phyloP scores from a whole-genome alignment of 2,113 vertebrate species.

The Alethe castanea region DNA sequence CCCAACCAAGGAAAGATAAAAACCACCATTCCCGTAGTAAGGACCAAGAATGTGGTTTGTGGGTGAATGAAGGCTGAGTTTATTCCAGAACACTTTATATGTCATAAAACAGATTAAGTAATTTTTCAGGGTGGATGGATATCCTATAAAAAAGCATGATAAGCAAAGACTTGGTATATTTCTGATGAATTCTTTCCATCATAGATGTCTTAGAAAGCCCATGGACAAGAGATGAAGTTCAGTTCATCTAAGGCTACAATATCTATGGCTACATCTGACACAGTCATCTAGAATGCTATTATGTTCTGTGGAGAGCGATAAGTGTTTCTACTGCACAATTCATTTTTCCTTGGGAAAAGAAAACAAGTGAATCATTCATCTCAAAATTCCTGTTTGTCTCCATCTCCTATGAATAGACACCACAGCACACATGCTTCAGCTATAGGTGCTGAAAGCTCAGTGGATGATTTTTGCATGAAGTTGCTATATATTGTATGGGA shows the following conservation, averaged over 20 bases:
- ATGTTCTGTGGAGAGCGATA: background rate
- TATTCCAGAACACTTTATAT: background rate
- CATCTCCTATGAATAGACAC: background rate
- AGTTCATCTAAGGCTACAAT: background rate
- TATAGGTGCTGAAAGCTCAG: background rate
- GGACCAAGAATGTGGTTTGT: background rate
- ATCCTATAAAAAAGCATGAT: background rate
- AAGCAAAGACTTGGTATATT: background rate
- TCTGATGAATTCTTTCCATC: background rate
- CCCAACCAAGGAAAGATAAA: accelerated
- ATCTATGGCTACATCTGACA: background rate
- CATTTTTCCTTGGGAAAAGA: background rate
- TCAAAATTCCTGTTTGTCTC: background rate
- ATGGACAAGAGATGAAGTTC: background rate
- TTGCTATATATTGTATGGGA: background rate
- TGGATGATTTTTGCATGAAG: background rate
- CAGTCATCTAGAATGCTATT: background rate
- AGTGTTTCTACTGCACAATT: background rate
- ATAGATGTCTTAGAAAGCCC: background rate
- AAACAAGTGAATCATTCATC: background rate
- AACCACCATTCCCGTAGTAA: background rate
- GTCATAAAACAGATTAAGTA: background rate
- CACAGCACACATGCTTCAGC: background rate
- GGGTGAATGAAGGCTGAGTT: background rate
- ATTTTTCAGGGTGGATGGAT: background rate